A percentile compares a stretch with the other conserved stretches of the same genome.
These are phyloP conservation scores for Rhinatrema bivittatum DNA, from an alignment of 2,797 vertebrate genomes.

Conservation along the genomic window DNA sequence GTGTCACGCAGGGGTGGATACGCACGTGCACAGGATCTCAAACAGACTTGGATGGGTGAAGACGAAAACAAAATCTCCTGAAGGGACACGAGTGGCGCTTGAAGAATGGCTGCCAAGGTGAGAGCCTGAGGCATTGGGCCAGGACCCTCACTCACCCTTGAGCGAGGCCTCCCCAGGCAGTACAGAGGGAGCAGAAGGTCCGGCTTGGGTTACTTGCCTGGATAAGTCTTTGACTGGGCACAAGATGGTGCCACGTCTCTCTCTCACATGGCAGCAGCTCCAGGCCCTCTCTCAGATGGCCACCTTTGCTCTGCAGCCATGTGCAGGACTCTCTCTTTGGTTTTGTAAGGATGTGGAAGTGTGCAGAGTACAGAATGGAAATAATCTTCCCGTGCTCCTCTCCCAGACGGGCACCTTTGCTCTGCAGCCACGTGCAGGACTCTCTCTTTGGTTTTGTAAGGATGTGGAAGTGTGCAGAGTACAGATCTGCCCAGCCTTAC, in stretches of 20 bases:
- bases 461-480: too few relatives aligned
- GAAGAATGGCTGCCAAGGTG: constrained; percentile 93
- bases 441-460: too few relatives aligned
- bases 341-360: too few relatives aligned
- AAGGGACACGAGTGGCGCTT: constrained; percentile 73
- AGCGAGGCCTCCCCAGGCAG: background rate
- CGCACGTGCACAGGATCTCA: constrained; percentile 87
- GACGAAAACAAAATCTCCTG: constrained; percentile 67
- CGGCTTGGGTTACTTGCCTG: background rate
- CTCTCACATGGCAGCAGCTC: constrained; percentile 3
- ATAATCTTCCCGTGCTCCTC: too few relatives aligned
- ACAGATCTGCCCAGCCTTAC: too few relatives aligned
- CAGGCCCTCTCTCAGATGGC: too few relatives aligned
- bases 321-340: too few relatives aligned
- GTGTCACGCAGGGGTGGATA: constrained; percentile 78
- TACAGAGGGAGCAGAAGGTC: rapidly evolving
- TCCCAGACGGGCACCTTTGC: too few relatives aligned
- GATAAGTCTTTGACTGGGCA: background rate
- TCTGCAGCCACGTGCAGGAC: too few relatives aligned
- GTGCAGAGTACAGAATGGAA: too few relatives aligned
- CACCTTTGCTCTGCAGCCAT: too few relatives aligned
- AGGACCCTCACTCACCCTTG: background rate
- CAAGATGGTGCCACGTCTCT: background rate
- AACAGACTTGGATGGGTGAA: constrained; percentile 81
- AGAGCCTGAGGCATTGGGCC: background rate